These are phyloP conservation scores for Ciconia maguari DNA, from an alignment of 2,113 vertebrate species.

Conservation along the genomic window DNA sequence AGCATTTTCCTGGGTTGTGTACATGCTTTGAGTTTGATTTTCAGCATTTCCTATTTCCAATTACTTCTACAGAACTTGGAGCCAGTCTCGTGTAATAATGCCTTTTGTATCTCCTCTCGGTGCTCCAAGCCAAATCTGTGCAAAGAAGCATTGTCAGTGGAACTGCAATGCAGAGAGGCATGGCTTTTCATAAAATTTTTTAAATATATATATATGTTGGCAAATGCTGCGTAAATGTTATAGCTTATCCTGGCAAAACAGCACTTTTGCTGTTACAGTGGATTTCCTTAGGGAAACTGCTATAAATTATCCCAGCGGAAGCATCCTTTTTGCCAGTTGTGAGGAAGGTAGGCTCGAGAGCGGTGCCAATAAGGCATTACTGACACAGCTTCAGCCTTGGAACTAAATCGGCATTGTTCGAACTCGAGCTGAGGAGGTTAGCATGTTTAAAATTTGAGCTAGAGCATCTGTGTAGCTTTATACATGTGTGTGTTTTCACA, in stretches of 20 bases:
- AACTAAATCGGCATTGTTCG: background rate
- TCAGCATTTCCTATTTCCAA: conserved; percentile 27
- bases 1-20: conserved; percentile 13
- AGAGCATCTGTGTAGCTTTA: background rate
- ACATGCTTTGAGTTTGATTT: background rate
- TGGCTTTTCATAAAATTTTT: background rate
- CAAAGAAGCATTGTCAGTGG: conserved; percentile 10
- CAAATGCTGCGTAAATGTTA: conserved; percentile 44
- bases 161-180: background rate
- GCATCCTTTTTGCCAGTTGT: conserved; percentile 36
- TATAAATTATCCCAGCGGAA: conserved; percentile 41
- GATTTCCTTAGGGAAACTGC: conserved; percentile 52
- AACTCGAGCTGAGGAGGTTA: background rate
- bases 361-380: background rate
- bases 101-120: conserved; percentile 24
- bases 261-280: conserved; percentile 18
- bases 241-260: conserved; percentile 57
- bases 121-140: background rate
- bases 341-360: conserved; percentile 9
- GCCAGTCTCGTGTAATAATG: background rate
- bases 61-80: conserved; percentile 27
- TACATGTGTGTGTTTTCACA: background rate
- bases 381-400: conserved; percentile 1
- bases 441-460: background rate
- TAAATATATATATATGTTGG: conserved; percentile 18